Evolutionary conservation across 2,888 invertebrate genomes (phyloP), one percentile per base, ranked within the genome.

Genomic region (Camptogramma bilineatum): DNA sequence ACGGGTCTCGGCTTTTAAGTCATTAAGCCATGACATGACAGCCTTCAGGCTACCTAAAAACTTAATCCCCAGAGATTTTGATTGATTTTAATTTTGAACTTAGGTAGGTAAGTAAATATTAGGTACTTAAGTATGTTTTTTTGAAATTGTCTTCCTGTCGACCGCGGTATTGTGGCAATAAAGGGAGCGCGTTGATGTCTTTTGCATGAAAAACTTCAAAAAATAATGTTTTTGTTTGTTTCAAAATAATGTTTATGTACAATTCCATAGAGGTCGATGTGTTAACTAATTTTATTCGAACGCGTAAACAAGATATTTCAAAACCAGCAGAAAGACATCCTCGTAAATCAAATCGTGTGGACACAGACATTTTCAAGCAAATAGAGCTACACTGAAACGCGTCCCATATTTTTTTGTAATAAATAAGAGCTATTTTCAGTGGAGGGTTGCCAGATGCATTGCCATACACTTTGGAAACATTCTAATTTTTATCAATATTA

Each of bases 351-450:
- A 59, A 55, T 5, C 44, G 16, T 55, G 60, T 60, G 28, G 60
- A 56, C 52, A 64, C 39, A 50, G 28, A 50, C 42, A 39, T 46
- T 59, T 52, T 47, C 52, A 52, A 57, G 53, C 51, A 44, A 52
- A 57, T 39, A 51, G 51, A 21, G 50, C 52, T 59, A 54, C 52
- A 66, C 18, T 42, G 24, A 46, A 51, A 28, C 42, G 10, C 31
- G 52, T 59, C 34, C 52, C 19, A 55, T 63, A 60, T 66, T 66
- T 54, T n/a, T 68, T 62, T 59, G 47, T 58, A 51, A 64, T 67
- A 69, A 70, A 70, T 62, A 39, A 64, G 57, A 62, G 69, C 62
- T 72, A 70, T 72, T 72, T 68, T 55, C 34, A 59, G 46, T 24
- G 48, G 24, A 16, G 48, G 52, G 55, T 59, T 59, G 55, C 64